Evolutionary conservation across 1,140 invertebrate genomes (phyloP).

Genomic region (Streblospio benedicti): DNA sequence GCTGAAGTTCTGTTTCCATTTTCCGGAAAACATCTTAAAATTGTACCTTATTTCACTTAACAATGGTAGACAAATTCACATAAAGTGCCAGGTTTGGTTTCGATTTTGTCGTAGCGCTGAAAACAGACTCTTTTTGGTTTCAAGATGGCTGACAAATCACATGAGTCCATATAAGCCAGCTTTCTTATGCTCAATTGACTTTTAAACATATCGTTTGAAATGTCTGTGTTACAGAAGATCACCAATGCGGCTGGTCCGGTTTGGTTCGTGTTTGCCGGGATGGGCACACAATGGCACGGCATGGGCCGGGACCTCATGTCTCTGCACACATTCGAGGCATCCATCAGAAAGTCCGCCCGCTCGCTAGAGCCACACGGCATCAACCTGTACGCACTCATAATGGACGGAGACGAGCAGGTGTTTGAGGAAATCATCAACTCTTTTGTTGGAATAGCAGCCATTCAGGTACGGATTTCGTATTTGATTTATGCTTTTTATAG

Average conservation of each 20-base stretch:
- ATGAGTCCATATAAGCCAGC: too few species aligned
- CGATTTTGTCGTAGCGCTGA: too few species aligned
- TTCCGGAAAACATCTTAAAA: too few species aligned
- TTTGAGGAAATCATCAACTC: conserved; percentile 77
- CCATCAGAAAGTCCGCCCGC: conserved; percentile 66
- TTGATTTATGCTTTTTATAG: too few species aligned
- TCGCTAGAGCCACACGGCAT: conserved; percentile 66
- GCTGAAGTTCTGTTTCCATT: too few species aligned
- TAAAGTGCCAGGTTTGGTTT: too few species aligned
- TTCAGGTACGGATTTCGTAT: conserved; percentile 72
- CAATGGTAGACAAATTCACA: too few species aligned
- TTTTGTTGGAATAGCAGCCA: conserved; percentile 86
- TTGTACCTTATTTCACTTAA: too few species aligned
- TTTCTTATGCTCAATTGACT: too few species aligned
- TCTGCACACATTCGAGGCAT: conserved; percentile 68
- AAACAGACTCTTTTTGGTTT: too few species aligned
- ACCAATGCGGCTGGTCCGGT: conserved; percentile 56
- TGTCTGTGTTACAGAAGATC: conserved; percentile 4
- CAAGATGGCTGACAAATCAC: too few species aligned
- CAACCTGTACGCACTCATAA: conserved; percentile 71
- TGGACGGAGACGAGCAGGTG: conserved; percentile 62
- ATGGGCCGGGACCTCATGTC: conserved; percentile 80
- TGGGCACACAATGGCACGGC: conserved; percentile 92
- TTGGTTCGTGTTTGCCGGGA: conserved; percentile 91
- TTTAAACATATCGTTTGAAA: neutral